Evolutionary conservation across 2,888 invertebrate genomes (phyloP).

Genomic region (Pyrrhia umbra): DNA sequence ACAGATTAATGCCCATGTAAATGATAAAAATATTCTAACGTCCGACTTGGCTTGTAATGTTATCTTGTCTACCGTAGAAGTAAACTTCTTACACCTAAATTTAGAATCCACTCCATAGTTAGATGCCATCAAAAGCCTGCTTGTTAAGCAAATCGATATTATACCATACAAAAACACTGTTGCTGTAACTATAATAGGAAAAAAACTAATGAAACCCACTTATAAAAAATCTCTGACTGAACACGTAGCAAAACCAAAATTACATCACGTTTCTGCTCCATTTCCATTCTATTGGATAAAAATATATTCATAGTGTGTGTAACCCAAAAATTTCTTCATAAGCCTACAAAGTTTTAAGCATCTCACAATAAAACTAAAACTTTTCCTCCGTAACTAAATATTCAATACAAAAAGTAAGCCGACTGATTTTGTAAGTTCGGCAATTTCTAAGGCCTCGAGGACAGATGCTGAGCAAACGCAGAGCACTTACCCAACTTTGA

Average conservation of each 20-base stretch:
- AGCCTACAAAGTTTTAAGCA: slow-evolving; percentile 32
- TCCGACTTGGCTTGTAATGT: too few relatives aligned
- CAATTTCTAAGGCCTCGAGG: slow-evolving; percentile 54
- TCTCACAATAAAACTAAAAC: slow-evolving; percentile 47
- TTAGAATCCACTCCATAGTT: too few relatives aligned
- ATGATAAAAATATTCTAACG: too few relatives aligned
- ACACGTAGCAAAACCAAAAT: slow-evolving; percentile 16
- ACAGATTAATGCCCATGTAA: too few relatives aligned
- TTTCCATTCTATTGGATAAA: slow-evolving; percentile 9
- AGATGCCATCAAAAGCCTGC: too few relatives aligned
- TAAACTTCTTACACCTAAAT: too few relatives aligned
- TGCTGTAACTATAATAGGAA: too few relatives aligned
- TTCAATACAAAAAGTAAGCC: slow-evolving; percentile 53
- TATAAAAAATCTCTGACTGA: neutral
- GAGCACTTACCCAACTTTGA: slow-evolving; percentile 64
- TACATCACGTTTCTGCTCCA: neutral
- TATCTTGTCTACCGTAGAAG: too few relatives aligned
- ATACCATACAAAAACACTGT: too few relatives aligned
- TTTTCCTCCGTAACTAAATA: slow-evolving; percentile 45
- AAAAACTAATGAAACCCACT: neutral
- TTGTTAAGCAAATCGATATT: too few relatives aligned
- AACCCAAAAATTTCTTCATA: slow-evolving; percentile 25
- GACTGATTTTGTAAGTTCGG: slow-evolving; percentile 50
- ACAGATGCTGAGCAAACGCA: slow-evolving; percentile 47
- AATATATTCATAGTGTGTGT: slow-evolving; percentile 25